Evolutionary conservation across 2,113 vertebrate genomes (phyloP), one percentile per base, ranked within the genome.

Genomic region (Probosciger aterrimus): DNA sequence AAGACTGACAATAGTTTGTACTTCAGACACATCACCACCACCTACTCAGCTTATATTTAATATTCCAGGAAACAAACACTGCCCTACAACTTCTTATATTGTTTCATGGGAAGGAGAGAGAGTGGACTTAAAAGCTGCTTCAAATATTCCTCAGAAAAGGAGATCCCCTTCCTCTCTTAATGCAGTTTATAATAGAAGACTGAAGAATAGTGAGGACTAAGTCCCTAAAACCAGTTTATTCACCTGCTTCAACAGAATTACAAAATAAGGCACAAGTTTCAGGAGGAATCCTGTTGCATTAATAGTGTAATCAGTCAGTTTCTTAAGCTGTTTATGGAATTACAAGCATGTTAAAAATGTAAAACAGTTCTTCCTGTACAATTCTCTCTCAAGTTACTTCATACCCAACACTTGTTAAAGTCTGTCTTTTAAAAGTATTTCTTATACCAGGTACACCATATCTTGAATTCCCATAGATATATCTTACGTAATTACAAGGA

Each of bases 321-420:
- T 86, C 73, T 44, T 52, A 92, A 94, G 52, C 15, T 86, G 57
- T 82, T 92, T 76, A 76, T 47, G 69, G 93, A 90, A 95, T 86
- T 53, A 12, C 8, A 94, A 90, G 65, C 31, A 92, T 16, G 39
- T n/a, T 68, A 86, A 88, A 69, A 96, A 96, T 68, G 60, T 71
- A 52, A 81, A 95, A 86, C 55, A 49, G 52, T 57, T 94, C 69
- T 65, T 93, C 43, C 71, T 71, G 68, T 74, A 52, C 43, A 64
- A 64, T 44, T 75, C 17, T n/a, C 35, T 60, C 60, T 63, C 2
- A 0, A 69, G 12, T 81, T 76, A 64, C 47, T 86, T 82, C 73
- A 68, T 24, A 77, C 6, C 19, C 69, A 86, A 86, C 8, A 31
- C 22, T 74, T 78, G 33, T 15, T 78, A 71, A 17, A 75, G 24